Percentiles rank a stretch among this genome's conserved stretches.
These are phyloP conservation scores for Solen grandis DNA, from an alignment of 1,140 invertebrate species.

Conservation along the genomic window DNA sequence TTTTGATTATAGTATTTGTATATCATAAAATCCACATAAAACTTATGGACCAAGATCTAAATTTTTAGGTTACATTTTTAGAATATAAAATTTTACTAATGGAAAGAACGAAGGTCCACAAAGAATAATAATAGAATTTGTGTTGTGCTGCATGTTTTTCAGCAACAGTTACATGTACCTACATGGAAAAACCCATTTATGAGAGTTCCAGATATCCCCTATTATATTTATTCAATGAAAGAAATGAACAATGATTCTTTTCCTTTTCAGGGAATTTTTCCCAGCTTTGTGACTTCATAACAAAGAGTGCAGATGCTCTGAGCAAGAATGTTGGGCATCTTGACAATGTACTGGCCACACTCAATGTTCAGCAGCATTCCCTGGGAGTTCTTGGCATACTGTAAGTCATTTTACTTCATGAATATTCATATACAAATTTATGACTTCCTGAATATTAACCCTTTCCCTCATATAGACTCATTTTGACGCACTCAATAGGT, in stretches of 20 bases:
- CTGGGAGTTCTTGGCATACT: slow-evolving; percentile 93
- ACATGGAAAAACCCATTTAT: too few species aligned
- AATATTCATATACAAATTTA: too few species aligned
- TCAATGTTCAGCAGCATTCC: slow-evolving; percentile 94
- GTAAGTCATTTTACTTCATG: slow-evolving; percentile 80
- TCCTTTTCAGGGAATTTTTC: slow-evolving; percentile 88
- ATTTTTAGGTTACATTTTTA: not conserved
- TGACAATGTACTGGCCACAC: slow-evolving; percentile 93
- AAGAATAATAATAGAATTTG: too few species aligned
- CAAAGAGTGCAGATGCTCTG: slow-evolving; percentile 90
- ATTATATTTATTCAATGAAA: too few species aligned
- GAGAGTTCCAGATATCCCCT: too few species aligned
- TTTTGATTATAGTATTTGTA: slow-evolving; percentile 1
- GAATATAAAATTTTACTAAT: not conserved
- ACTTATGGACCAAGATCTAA: not conserved
- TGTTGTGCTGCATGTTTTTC: too few species aligned
- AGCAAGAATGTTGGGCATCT: slow-evolving; percentile 90
- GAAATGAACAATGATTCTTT: not conserved
- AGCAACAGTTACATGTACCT: too few species aligned
- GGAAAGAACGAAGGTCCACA: too few species aligned
- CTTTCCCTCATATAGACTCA: not conserved
- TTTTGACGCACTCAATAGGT: too few species aligned
- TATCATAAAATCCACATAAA: not conserved
- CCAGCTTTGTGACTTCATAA: slow-evolving; percentile 89
- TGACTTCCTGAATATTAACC: not conserved